Percentiles rank a stretch among this genome's conserved stretches.
Evolutionary conservation across 2,113 vertebrate genomes (phyloP).

Genomic region (Eudyptes chrysolophus): DNA sequence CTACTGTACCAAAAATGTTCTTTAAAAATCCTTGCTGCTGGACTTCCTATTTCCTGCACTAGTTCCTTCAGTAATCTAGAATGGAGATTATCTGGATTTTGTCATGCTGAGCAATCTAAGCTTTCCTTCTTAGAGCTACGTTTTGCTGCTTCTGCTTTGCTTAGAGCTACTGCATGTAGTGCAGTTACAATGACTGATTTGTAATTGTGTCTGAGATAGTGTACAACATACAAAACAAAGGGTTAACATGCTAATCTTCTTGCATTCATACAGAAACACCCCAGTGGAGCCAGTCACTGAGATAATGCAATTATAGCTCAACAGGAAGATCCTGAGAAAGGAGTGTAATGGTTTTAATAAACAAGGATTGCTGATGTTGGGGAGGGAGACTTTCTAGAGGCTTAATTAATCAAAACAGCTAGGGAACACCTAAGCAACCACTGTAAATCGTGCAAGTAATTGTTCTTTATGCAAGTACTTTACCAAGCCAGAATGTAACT

Average conservation of each 20-base stretch:
- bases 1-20: background rate
- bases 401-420: slow-evolving; percentile 41
- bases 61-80: background rate
- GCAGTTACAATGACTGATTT: background rate
- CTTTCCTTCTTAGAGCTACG: background rate
- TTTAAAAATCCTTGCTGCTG: background rate
- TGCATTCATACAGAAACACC: slow-evolving; percentile 15
- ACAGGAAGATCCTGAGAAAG: slow-evolving; percentile 30
- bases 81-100: slow-evolving; percentile 21
- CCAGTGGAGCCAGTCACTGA: slow-evolving; percentile 21
- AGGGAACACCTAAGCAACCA: slow-evolving; percentile 22
- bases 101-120: background rate
- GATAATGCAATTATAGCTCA: slow-evolving; percentile 55
- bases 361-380: background rate
- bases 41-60: background rate
- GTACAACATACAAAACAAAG: background rate
- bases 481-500: background rate
- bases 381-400: slow-evolving; percentile 8
- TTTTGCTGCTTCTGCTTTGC: background rate
- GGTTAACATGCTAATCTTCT: slow-evolving; percentile 39
- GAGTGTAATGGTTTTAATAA: slow-evolving; percentile 27
- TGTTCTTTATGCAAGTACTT: slow-evolving; percentile 7
- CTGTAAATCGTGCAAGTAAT: slow-evolving; percentile 12
- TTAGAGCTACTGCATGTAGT: background rate
- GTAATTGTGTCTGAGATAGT: background rate